Evolutionary conservation across 2,113 vertebrate species (phyloP).

Genomic region (Phycodurus eques): DNA sequence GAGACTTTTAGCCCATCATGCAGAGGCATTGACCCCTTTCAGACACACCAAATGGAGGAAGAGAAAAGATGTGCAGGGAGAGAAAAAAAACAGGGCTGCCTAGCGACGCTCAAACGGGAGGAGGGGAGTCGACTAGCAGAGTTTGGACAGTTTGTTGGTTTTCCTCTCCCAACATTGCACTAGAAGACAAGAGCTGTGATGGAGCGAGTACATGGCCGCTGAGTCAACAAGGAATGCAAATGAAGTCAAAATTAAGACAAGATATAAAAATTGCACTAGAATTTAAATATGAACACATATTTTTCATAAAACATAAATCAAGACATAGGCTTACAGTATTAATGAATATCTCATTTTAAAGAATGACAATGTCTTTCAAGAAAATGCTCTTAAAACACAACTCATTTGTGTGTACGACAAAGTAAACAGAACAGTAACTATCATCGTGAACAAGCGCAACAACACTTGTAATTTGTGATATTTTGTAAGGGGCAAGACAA

Average conservation of each 20-base stretch:
- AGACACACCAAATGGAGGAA: conserved; percentile 54
- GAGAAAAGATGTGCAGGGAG: conserved; percentile 48
- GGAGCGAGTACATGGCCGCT: conserved; percentile 36
- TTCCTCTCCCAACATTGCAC: conserved; percentile 66
- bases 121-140: conserved; percentile 62
- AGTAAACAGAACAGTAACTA: neutral
- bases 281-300: neutral
- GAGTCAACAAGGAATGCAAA: conserved; percentile 50
- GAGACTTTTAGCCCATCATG: conserved; percentile 69
- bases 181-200: conserved; percentile 58
- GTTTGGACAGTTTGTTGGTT: conserved; percentile 62
- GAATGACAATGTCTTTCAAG: neutral
- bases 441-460: neutral
- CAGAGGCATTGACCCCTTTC: conserved; percentile 72
- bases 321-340: conserved; percentile 16
- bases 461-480: too few relatives aligned
- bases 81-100: conserved; percentile 52
- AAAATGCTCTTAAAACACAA: conserved; percentile 1
- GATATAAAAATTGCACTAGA: neutral
- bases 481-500: too few relatives aligned
- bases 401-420: neutral
- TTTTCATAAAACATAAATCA: neutral
- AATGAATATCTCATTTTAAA: neutral
- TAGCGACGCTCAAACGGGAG: conserved; percentile 60
- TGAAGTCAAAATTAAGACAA: conserved; percentile 22